Evolutionary conservation across 2,113 vertebrate genomes (phyloP).

Genomic region (Actinemys pallida): DNA sequence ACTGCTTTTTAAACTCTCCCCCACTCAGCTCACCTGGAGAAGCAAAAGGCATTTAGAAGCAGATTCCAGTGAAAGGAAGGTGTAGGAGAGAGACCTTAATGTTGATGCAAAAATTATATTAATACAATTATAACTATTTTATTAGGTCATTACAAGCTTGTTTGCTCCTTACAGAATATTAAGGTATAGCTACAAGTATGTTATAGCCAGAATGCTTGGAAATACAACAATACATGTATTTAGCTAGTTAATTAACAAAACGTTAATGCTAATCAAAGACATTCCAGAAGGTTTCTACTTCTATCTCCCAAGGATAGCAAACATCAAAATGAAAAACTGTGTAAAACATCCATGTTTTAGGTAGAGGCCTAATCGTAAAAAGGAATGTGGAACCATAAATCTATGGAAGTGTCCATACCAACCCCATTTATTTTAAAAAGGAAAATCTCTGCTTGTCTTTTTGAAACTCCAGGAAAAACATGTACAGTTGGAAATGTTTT

Average conservation of each 20-base stretch:
- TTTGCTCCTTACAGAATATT: background rate
- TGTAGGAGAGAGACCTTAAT: background rate
- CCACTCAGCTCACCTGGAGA: slow-evolving; percentile 90
- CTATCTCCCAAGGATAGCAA: background rate
- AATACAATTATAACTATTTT: background rate
- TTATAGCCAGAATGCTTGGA: background rate
- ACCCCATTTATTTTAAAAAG: background rate
- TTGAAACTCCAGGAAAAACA: background rate
- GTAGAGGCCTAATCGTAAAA: background rate
- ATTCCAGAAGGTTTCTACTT: background rate
- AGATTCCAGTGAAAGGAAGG: background rate
- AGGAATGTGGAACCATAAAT: background rate
- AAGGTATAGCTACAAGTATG: background rate
- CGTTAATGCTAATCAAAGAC: background rate
- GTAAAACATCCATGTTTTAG: background rate
- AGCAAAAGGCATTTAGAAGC: background rate
- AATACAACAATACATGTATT: background rate
- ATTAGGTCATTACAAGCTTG: background rate
- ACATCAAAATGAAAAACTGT: background rate
- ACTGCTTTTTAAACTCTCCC: slow-evolving; percentile 93
- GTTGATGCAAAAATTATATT: background rate
- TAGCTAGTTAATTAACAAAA: background rate
- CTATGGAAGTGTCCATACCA: background rate
- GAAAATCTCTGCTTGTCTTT: background rate
- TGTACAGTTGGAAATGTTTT: background rate